phyloP scores from a whole-genome alignment of 2,888 invertebrate species.

The Apocheima hispidaria region DNA sequence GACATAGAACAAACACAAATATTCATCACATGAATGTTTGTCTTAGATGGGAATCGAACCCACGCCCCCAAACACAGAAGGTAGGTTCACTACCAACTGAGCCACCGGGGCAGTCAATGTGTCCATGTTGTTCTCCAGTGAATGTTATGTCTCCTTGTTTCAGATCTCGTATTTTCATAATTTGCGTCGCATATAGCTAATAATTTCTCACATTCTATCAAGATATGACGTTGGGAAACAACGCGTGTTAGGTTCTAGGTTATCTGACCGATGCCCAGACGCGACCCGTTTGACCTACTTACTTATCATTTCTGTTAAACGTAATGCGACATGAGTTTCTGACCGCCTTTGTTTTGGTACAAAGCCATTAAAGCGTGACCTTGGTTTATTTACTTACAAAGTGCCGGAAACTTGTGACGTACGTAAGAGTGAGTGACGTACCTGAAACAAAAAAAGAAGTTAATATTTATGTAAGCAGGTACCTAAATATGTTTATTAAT shows the following conservation, averaged over 20 bases:
- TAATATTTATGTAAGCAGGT: no score
- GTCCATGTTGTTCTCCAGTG: no score
- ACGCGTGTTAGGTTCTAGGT: constrained; percentile 69
- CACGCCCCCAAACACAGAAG: no score
- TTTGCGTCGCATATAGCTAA: constrained; percentile 29
- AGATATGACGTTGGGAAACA: constrained; percentile 54
- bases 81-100: no score
- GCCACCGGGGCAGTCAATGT: no score
- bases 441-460: constrained; percentile 23
- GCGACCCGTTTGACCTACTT: constrained; percentile 79
- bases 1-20: no score
- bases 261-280: constrained; percentile 75
- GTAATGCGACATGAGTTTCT: constrained; percentile 54
- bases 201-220: constrained; percentile 32
- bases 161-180: constrained; percentile 4
- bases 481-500: no score
- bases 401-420: constrained; percentile 1
- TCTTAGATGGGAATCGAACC: no score
- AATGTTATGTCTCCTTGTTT: no score
- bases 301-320: constrained; percentile 65
- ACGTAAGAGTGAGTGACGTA: not conserved
- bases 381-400: constrained; percentile 51
- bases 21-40: no score
- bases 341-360: constrained; percentile 55
- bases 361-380: constrained; percentile 51